phyloP scores from a whole-genome alignment of 2,797 vertebrate species.

The Melanotaenia trifasciata region DNA sequence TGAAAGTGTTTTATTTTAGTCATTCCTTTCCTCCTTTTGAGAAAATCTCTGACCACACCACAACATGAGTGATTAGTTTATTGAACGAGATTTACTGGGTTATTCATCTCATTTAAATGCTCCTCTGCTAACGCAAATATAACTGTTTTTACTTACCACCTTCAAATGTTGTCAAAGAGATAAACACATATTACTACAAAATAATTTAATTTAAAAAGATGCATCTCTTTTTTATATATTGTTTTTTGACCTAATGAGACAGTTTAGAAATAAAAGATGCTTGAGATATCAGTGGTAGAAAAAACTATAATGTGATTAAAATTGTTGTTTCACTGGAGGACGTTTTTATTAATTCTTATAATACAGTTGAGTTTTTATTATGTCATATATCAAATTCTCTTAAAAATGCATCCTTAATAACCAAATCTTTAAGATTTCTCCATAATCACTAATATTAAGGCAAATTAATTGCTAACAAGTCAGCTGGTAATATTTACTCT shows the following conservation, averaged over 20 bases:
- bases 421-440: not conserved
- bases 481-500: not conserved
- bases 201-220: not conserved
- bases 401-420: no score
- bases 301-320: not conserved
- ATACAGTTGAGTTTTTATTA: not conserved
- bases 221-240: not conserved
- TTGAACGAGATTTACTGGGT: not conserved
- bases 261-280: no score
- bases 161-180: slow-evolving; percentile 8
- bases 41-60: slow-evolving; percentile 12
- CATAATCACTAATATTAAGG: not conserved
- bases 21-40: slow-evolving; percentile 1
- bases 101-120: slow-evolving; percentile 1
- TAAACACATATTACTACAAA: not conserved
- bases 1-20: slow-evolving; percentile 2
- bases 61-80: slow-evolving; percentile 31
- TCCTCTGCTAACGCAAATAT: slow-evolving; percentile 2
- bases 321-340: not conserved
- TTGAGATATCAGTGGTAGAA: not conserved
- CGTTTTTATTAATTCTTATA: not conserved
- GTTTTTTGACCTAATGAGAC: no score
- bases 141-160: not conserved
- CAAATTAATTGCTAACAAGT: not conserved
- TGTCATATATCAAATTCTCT: no score